Conservation (phyloP, 2,113 vertebrate genomes). For the Oophaga pumilio region DNA sequence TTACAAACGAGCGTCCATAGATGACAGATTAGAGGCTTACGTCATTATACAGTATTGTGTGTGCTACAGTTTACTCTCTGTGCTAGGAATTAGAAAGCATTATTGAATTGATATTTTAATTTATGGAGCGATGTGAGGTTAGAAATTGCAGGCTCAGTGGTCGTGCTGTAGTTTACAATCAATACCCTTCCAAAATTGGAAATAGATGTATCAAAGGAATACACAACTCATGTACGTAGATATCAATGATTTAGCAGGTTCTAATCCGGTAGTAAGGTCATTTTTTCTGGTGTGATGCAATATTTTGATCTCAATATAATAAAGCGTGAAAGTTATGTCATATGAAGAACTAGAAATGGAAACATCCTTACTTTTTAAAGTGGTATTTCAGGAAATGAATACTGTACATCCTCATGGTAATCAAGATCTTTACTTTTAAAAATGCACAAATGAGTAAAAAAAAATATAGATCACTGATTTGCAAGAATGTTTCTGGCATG, state of each 20-base stretch:
- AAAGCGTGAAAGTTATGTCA: not conserved
- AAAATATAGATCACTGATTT: no score
- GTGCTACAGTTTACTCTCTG: slow-evolving; percentile 19
- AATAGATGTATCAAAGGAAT: slow-evolving; percentile 26
- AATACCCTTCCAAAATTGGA: slow-evolving; percentile 20
- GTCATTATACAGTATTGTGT: slow-evolving; percentile 38
- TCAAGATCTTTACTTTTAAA: no score
- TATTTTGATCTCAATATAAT: not conserved
- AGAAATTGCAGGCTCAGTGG: slow-evolving; percentile 15
- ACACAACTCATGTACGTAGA: slow-evolving; percentile 17
- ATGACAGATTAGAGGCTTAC: slow-evolving; percentile 50
- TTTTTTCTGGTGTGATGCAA: not conserved
- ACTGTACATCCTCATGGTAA: no score
- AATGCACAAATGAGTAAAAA: no score
- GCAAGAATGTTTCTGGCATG: no score
- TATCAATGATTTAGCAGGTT: slow-evolving; percentile 15
- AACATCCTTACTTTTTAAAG: no score
- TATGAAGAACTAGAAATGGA: not conserved
- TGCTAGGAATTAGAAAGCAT: slow-evolving; percentile 27
- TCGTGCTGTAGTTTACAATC: slow-evolving; percentile 2
- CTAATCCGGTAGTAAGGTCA: not conserved
- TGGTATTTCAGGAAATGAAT: no score
- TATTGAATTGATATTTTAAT: slow-evolving; percentile 34
- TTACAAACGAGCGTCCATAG: slow-evolving; percentile 49
- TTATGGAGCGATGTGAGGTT: not conserved